Evolutionary conservation across 2,797 vertebrate genomes (phyloP), one percentile per base, ranked within the genome.

Genomic region (Vireo griseus): DNA sequence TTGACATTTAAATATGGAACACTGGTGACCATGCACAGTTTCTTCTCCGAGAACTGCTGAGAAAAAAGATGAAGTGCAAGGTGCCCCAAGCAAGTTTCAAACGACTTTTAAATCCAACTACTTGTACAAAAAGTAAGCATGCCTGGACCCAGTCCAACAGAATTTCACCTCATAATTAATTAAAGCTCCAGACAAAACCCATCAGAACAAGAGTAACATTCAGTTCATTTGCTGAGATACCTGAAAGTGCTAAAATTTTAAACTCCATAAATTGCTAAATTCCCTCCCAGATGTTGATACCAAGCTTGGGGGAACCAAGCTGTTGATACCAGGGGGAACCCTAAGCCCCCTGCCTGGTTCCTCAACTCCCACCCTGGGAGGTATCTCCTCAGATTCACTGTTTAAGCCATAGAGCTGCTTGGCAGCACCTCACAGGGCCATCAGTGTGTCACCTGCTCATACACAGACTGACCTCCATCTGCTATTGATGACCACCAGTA

Each of bases 141-240:
- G 19, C 40, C 58, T 67, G 40, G 33, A 85, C 19, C 15, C 52
- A 55, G 17, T 59, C 67, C 71, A 89, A 91, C 17, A 82, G 44
- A 87, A 74, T 59, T 76, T 82, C 59, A 85, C 67, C n/a, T 91
- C 48, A 48, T 59, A 52, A 76, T 89, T 87, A 73, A 82, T 58
- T 91, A 82, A 82, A 79, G 48, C 26, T 82, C 40, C 75, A 82
- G 59, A 79, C 33, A 88, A 93, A 88, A 5, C 22, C 16, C n/a
- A 22, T n/a, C 57, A 75, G 39, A 89, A 73, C 24, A 93, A 86
- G 51, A 81, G 58, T 54, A 90, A 58, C 51, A 62, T 48, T 62
- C n/a, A 28, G n/a, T 61, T 86, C 6, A 55, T 75, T 93, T 77
- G 28, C 66, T 54, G 65, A 67, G 69, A 61, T 75, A 68, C 10